Conservation (phyloP, 2,888 invertebrate species). For the Caenorhabditis doughertyi region DNA sequence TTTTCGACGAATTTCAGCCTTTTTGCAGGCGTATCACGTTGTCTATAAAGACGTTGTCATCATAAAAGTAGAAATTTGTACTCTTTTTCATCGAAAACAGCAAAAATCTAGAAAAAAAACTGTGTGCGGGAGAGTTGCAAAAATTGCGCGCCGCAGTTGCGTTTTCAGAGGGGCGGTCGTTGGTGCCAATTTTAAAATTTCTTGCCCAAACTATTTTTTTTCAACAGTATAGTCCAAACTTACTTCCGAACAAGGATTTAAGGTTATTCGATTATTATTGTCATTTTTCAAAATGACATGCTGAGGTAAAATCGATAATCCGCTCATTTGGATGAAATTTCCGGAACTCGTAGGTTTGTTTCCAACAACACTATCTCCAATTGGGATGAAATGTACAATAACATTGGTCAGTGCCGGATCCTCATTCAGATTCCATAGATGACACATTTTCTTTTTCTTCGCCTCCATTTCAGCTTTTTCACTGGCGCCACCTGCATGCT, state of each 20-base stretch:
- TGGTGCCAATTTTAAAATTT: too few species aligned
- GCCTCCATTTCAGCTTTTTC: slow-evolving; percentile 74
- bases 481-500: slow-evolving; percentile 64
- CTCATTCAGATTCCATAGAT: slow-evolving; percentile 86
- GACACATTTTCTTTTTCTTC: slow-evolving; percentile 82
- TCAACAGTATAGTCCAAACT: too few species aligned
- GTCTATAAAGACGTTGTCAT: too few species aligned
- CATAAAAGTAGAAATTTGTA: too few species aligned
- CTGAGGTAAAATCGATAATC: slow-evolving; percentile 85
- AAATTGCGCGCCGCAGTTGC: too few species aligned
- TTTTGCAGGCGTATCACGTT: too few species aligned
- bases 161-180: too few species aligned
- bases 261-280: slow-evolving; percentile 79
- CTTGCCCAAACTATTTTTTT: too few species aligned
- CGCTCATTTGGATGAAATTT: slow-evolving; percentile 84
- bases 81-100: too few species aligned
- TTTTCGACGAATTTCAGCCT: too few species aligned
- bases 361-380: slow-evolving; percentile 82
- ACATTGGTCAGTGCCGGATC: slow-evolving; percentile 85
- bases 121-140: too few species aligned
- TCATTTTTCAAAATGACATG: slow-evolving; percentile 84
- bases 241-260: slow-evolving; percentile 79
- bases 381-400: slow-evolving; percentile 85
- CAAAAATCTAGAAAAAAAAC: too few species aligned
- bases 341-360: slow-evolving; percentile 83